Conservation (phyloP, 2,888 invertebrate species). For the Troides oblongomaculatus region DNA sequence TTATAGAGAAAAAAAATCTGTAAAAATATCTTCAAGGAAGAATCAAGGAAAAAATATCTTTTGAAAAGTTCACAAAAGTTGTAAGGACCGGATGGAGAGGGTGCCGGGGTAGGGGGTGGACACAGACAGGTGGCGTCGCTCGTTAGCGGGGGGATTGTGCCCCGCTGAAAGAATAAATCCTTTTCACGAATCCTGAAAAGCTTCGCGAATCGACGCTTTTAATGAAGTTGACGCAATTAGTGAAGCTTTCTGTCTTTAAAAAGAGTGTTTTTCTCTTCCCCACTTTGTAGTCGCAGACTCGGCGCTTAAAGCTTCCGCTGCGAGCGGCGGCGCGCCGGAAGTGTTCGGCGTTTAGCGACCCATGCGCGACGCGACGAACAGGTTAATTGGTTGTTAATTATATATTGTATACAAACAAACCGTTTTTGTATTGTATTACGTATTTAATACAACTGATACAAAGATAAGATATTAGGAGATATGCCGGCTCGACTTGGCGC, state of each 20-base stretch:
- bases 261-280: constrained; percentile 1
- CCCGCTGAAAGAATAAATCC: constrained; percentile 25
- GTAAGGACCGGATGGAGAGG: not conserved
- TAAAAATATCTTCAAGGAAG: not conserved
- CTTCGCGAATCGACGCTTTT: constrained; percentile 18
- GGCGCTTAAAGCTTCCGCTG: too few species aligned
- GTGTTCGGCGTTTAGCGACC: too few species aligned
- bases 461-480: too few species aligned
- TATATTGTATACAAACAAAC: too few species aligned
- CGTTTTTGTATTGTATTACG: too few species aligned
- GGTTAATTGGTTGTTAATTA: too few species aligned
- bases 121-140: constrained; percentile 21
- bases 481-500: too few species aligned
- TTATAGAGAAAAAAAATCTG: not conserved
- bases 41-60: constrained; percentile 7
- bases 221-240: constrained; percentile 23
- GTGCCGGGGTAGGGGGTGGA: not conserved
- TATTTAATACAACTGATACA: too few species aligned
- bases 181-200: constrained; percentile 21
- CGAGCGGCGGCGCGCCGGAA: too few species aligned
- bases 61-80: constrained; percentile 20
- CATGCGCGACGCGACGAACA: too few species aligned
- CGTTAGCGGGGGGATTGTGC: constrained; percentile 22
- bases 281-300: too few species aligned
- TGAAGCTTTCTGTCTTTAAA: constrained; percentile 12